A percentile compares a stretch with the other conserved stretches of the same genome.
Evolutionary conservation across 2,797 vertebrate species (phyloP).

Genomic region (Oreochromis grahami): DNA sequence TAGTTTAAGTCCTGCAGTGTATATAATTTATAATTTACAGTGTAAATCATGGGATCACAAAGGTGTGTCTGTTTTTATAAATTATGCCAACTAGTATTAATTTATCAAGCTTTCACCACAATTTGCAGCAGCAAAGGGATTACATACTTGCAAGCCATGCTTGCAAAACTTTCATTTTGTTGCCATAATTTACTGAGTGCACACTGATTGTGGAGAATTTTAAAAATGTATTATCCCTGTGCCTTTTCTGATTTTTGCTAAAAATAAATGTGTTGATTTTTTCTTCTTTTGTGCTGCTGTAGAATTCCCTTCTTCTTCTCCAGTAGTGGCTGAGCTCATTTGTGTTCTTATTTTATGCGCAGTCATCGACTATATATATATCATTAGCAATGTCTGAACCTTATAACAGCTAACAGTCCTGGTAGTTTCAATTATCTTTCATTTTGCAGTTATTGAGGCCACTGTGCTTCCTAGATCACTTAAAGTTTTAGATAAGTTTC

Average conservation of each 20-base stretch:
- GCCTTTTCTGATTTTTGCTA: not conserved
- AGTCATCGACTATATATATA: accelerated
- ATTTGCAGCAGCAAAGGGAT: not conserved
- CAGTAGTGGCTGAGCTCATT: not conserved
- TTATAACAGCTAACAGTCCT: not conserved
- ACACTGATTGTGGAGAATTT: not conserved
- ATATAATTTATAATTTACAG: not conserved
- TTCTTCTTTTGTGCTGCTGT: not conserved
- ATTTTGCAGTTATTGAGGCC: not conserved
- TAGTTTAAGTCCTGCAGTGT: not conserved
- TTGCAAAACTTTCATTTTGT: not conserved
- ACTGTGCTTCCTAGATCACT: not conserved
- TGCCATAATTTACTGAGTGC: not conserved
- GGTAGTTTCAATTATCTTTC: not conserved
- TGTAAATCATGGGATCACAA: not conserved
- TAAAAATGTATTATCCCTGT: not conserved
- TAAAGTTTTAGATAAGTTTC: not conserved
- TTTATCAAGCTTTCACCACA: not conserved
- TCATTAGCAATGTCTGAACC: not conserved
- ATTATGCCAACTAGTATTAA: not conserved
- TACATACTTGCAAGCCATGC: not conserved
- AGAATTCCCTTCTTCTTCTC: not conserved
- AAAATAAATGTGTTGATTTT: not conserved
- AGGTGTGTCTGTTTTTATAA: not conserved
- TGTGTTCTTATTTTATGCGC: not conserved